Evolutionary conservation across 2,797 vertebrate species (phyloP).

Genomic region (Pseudomugil gertrudae): DNA sequence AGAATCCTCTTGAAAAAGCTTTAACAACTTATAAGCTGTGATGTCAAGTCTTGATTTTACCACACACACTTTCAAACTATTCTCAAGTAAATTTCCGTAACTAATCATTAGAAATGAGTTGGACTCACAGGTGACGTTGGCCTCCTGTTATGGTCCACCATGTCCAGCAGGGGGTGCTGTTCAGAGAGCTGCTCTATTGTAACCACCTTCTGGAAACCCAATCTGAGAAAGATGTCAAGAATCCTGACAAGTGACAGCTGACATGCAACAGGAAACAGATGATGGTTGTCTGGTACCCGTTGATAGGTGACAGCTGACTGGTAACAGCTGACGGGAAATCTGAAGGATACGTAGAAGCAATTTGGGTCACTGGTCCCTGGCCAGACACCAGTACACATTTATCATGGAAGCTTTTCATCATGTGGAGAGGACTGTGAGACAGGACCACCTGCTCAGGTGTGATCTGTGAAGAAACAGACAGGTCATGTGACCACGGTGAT

Average conservation of each 20-base stretch:
- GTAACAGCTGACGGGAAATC: not conserved
- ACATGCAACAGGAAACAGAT: not conserved
- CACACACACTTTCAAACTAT: not conserved
- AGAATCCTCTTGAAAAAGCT: no score
- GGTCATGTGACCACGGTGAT: not conserved
- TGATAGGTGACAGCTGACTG: not conserved
- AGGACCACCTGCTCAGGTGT: conserved; percentile 89
- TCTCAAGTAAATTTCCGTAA: no score
- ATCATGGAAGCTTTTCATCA: conserved; percentile 86
- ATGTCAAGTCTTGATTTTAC: not conserved
- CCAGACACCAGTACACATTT: conserved; percentile 90
- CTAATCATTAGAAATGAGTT: not conserved
- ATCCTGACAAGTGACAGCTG: not conserved
- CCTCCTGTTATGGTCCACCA: conserved; percentile 86
- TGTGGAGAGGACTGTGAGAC: conserved; percentile 88
- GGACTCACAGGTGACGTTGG: conserved; percentile 63
- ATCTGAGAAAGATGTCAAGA: conserved; percentile 51
- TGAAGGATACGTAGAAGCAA: conserved; percentile 89
- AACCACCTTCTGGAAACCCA: conserved; percentile 88
- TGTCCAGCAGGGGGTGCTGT: conserved; percentile 88
- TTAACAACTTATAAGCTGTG: no score
- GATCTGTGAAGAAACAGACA: conserved; percentile 73
- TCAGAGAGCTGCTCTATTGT: conserved; percentile 86
- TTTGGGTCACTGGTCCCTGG: conserved; percentile 88
- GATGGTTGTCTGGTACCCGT: no score